Percentiles rank a stretch among this genome's conserved stretches.
These are phyloP conservation scores for Drosophila sturtevanti DNA, from an alignment of 1,140 invertebrate genomes.

Conservation along the genomic window DNA sequence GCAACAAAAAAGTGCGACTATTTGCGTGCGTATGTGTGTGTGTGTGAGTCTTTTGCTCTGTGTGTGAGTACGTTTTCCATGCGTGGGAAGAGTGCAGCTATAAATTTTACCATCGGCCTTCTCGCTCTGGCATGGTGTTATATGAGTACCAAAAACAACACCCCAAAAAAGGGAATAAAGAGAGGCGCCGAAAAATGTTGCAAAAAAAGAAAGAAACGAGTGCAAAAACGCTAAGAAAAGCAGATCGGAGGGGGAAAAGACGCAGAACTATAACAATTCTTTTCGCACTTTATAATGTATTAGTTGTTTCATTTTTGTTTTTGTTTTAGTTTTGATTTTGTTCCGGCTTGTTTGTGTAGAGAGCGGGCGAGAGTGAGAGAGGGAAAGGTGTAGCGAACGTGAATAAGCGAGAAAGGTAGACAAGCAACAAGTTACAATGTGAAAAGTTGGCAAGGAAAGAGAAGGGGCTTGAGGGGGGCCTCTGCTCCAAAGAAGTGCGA, in stretches of 20 bases:
- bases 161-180: constrained; percentile 81
- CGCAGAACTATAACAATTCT: constrained; percentile 56
- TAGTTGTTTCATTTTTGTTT: constrained; percentile 47
- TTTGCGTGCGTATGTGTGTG: constrained; percentile 38
- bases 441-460: not conserved
- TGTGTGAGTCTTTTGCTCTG: constrained; percentile 42
- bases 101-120: constrained; percentile 56
- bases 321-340: constrained; percentile 52
- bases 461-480: constrained; percentile 41
- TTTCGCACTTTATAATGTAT: constrained; percentile 51
- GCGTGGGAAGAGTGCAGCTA: constrained; percentile 74
- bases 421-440: constrained; percentile 62
- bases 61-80: constrained; percentile 55
- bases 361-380: constrained; percentile 9
- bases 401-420: constrained; percentile 15
- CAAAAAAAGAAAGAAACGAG: constrained; percentile 67
- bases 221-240: constrained; percentile 25
- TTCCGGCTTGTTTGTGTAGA: constrained; percentile 52
- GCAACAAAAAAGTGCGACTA: constrained; percentile 69
- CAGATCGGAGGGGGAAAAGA: constrained; percentile 43
- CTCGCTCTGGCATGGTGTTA: constrained; percentile 70
- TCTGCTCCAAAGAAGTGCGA: constrained; percentile 43
- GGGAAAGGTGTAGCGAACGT: constrained; percentile 15
- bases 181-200: constrained; percentile 65
- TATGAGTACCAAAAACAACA: constrained; percentile 72